phyloP scores from a whole-genome alignment of 2,797 vertebrate genomes.

The Netta rufina region DNA sequence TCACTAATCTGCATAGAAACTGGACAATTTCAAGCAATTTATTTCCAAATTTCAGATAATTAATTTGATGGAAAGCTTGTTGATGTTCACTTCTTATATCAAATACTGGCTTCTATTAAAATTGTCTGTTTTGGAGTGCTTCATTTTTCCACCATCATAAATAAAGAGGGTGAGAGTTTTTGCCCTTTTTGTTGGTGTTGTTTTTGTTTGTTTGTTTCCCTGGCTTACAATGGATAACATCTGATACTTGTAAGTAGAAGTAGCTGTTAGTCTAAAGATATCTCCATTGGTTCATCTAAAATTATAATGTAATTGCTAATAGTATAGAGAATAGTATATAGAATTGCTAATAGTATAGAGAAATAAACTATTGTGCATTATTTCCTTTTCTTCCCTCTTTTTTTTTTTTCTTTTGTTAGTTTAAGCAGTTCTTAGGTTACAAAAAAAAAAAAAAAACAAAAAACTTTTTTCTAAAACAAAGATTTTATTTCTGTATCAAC shows the following conservation, averaged over 20 bases:
- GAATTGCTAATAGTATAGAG: not conserved
- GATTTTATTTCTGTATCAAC: not conserved
- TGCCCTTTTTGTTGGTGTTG: not conserved
- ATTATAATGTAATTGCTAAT: not conserved
- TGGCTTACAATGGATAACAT: not conserved
- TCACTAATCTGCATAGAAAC: not conserved
- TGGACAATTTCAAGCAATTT: not conserved
- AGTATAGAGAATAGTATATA: not conserved
- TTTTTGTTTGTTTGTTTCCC: not conserved
- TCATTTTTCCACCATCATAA: not conserved
- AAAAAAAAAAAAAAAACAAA: not conserved
- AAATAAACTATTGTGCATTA: not conserved
- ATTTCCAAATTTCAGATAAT: constrained; percentile 5
- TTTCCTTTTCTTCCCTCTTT: not conserved
- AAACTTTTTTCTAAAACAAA: not conserved
- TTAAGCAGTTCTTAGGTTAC: not conserved
- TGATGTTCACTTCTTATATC: not conserved
- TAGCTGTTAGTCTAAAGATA: not conserved
- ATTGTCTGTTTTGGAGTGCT: not conserved
- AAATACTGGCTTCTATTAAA: not conserved
- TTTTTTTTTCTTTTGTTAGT: not conserved
- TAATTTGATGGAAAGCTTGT: constrained; percentile 14
- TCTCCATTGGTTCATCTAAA: not conserved
- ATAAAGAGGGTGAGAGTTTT: not conserved
- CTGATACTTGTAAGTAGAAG: not conserved